phyloP scores from a whole-genome alignment of 2,888 invertebrate species.

The Lymantria monacha region DNA sequence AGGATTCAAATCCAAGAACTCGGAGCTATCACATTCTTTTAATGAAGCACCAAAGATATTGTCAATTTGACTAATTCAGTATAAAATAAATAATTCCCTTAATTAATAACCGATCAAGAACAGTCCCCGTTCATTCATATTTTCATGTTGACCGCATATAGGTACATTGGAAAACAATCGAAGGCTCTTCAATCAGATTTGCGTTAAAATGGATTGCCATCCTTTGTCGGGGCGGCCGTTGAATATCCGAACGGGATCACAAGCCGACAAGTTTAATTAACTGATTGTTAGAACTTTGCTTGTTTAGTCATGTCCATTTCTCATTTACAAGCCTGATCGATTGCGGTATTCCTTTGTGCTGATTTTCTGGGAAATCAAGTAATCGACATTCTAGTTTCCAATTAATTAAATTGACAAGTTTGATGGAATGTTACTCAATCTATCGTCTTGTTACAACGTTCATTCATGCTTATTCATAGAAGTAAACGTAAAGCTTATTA shows the following conservation, averaged over 20 bases:
- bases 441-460: neutral
- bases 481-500: too few relatives aligned
- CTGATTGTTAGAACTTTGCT: constrained; percentile 20
- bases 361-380: neutral
- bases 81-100: neutral
- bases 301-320: constrained; percentile 11
- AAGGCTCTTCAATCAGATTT: constrained; percentile 13
- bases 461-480: too few relatives aligned
- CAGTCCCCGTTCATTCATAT: neutral
- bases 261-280: constrained; percentile 36
- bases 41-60: too few relatives aligned
- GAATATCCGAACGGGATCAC: constrained; percentile 28
- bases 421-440: neutral
- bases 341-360: constrained; percentile 6
- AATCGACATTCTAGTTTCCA: neutral
- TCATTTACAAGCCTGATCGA: constrained; percentile 20
- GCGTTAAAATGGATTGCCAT: constrained; percentile 21
- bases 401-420: neutral
- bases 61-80: too few relatives aligned
- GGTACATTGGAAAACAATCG: constrained; percentile 4
- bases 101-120: neutral
- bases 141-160: constrained; percentile 3
- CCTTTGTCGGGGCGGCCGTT: constrained; percentile 23
- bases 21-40: too few relatives aligned
- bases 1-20: too few relatives aligned